Evolutionary conservation across 2,113 vertebrate species (phyloP).

Genomic region (Egretta garzetta): DNA sequence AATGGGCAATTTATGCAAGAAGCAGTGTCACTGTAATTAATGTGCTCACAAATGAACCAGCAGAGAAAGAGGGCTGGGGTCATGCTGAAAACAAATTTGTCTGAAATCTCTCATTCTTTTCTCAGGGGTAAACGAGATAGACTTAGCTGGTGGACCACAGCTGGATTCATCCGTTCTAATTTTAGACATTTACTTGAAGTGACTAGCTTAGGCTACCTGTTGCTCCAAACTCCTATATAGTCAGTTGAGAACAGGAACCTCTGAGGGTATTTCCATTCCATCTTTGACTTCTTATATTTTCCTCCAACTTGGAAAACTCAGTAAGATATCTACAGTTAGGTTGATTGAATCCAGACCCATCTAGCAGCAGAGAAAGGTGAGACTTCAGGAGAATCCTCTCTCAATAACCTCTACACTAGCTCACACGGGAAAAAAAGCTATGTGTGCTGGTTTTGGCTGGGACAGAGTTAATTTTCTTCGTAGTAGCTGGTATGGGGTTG

Average conservation of each 20-base stretch:
- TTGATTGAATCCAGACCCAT: not conserved
- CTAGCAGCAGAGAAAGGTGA: not conserved
- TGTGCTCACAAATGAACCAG: not conserved
- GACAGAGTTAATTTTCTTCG: no score
- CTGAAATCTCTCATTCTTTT: not conserved
- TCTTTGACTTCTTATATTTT: not conserved
- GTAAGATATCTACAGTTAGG: not conserved
- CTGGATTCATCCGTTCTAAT: not conserved
- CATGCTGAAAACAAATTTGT: not conserved
- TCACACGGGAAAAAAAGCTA: not conserved
- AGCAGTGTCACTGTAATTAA: not conserved
- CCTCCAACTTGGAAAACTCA: not conserved
- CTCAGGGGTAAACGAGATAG: not conserved
- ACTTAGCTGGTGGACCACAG: not conserved
- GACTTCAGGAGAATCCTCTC: not conserved
- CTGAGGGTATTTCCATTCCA: not conserved
- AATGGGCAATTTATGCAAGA: not conserved
- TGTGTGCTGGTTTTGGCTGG: no score
- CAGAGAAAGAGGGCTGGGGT: not conserved
- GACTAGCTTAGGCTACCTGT: not conserved
- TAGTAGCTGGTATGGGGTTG: no score
- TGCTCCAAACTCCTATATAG: not conserved
- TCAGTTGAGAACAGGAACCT: not conserved
- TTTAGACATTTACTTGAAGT: not conserved
- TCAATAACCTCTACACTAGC: not conserved